These are phyloP conservation scores for Thamnophis sirtalis DNA, from an alignment of 2,113 vertebrate genomes.

Conservation along the genomic window DNA sequence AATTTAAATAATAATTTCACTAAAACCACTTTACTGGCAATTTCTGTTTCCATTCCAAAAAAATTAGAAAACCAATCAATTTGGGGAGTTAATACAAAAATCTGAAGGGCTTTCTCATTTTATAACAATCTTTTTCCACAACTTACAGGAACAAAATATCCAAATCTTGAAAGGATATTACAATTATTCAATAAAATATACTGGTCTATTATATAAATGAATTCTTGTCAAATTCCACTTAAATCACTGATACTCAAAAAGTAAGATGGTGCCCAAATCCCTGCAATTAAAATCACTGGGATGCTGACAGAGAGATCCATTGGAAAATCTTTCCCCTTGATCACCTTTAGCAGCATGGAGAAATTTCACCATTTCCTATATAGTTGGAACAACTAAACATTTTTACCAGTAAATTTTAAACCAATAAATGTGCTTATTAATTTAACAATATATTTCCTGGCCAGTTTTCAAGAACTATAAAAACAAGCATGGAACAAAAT, in stretches of 20 bases:
- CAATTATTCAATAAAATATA: not conserved
- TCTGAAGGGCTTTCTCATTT: not conserved
- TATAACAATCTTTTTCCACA: not conserved
- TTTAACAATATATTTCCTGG: not conserved
- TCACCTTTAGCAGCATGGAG: slow-evolving; percentile 97
- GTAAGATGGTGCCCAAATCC: not conserved
- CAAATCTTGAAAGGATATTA: not conserved
- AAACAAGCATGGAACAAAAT: not conserved
- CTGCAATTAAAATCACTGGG: not conserved
- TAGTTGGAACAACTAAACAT: not conserved
- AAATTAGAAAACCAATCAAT: not conserved
- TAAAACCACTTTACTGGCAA: not conserved
- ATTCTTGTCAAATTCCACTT: not conserved
- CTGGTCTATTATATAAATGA: not conserved
- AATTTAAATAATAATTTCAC: not conserved
- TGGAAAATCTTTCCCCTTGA: slow-evolving; percentile 89
- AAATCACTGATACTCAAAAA: not conserved
- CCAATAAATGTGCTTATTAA: not conserved
- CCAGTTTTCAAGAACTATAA: not conserved
- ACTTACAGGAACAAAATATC: not conserved
- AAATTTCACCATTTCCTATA: slow-evolving; percentile 95
- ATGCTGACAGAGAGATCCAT: slow-evolving; percentile 75
- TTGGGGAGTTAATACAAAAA: not conserved
- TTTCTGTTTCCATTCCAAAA: not conserved
- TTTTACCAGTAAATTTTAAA: not conserved